Conservation (phyloP, 2,797 vertebrate species). For the Novumbra hubbsi region DNA sequence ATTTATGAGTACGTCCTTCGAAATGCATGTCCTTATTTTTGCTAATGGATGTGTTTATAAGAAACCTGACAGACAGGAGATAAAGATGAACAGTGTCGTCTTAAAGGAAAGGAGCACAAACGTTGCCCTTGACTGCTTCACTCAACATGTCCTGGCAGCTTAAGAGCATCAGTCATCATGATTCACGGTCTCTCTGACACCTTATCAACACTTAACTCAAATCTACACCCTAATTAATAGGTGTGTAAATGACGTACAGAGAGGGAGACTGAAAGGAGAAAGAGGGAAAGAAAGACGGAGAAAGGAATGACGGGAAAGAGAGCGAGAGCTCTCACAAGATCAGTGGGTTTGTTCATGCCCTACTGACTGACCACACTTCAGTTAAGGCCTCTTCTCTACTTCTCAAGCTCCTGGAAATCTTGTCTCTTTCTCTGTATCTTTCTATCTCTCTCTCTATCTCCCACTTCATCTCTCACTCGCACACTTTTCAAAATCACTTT, state of each 20-base stretch:
- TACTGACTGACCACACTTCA: neutral
- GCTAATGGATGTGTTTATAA: too few relatives aligned
- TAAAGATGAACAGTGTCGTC: too few relatives aligned
- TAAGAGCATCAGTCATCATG: too few relatives aligned
- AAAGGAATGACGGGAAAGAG: neutral
- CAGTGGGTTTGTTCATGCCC: neutral
- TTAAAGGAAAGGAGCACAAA: too few relatives aligned
- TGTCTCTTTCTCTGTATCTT: neutral
- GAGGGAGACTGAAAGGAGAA: neutral
- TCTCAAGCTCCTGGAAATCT: neutral
- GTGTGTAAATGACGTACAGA: neutral
- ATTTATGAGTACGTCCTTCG: too few relatives aligned
- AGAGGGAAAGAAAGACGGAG: neutral
- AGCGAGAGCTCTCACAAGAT: neutral
- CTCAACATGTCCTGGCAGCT: too few relatives aligned
- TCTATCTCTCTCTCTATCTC: conserved; percentile 4
- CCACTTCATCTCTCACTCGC: neutral
- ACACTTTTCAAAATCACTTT: conserved; percentile 11
- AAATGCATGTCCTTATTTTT: too few relatives aligned
- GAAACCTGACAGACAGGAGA: too few relatives aligned
- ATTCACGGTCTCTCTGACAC: too few relatives aligned
- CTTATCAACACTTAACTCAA: neutral
- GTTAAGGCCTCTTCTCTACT: neutral
- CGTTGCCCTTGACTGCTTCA: too few relatives aligned
- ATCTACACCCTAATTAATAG: neutral